These are phyloP conservation scores for Leucophenga maculata DNA, from an alignment of 2,888 invertebrate genomes.

Conservation along the genomic window DNA sequence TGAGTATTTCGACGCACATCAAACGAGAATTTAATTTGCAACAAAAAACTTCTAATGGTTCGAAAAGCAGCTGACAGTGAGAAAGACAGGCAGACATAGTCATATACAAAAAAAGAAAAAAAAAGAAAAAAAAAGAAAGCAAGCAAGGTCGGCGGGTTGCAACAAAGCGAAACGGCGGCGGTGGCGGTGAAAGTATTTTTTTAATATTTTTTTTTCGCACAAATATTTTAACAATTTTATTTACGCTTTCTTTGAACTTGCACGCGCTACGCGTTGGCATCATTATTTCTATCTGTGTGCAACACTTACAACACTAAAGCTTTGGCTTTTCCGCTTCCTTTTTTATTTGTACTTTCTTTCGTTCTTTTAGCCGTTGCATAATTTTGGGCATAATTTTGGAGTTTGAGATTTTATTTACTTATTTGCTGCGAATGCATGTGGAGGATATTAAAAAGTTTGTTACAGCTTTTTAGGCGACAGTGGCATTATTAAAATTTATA, in stretches of 20 bases:
- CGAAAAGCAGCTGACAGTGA: slow-evolving; percentile 49
- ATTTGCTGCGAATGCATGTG: slow-evolving; percentile 13
- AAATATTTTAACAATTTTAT: slow-evolving; percentile 64
- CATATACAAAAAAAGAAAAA: no score
- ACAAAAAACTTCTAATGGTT: slow-evolving; percentile 27
- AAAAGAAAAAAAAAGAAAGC: neutral
- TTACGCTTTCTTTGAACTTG: slow-evolving; percentile 62
- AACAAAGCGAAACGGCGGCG: neutral
- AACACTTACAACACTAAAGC: neutral
- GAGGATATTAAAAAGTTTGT: slow-evolving; percentile 8
- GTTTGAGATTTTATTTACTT: slow-evolving; percentile 7
- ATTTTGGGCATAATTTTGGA: slow-evolving; percentile 15
- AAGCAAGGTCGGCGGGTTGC: neutral
- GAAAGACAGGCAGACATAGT: no score
- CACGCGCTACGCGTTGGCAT: slow-evolving; percentile 42
- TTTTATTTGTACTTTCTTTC: neutral
- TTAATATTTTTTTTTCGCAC: slow-evolving; percentile 21
- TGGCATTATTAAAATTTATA: slow-evolving; percentile 6
- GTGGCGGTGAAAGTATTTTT: slow-evolving; percentile 4
- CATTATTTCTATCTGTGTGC: neutral
- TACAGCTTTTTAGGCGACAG: slow-evolving; percentile 3
- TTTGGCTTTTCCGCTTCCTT: no score
- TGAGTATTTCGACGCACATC: slow-evolving; percentile 47
- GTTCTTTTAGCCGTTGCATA: neutral
- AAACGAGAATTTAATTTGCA: slow-evolving; percentile 64